Percentiles rank a stretch among this genome's conserved stretches.
Conservation (phyloP, 1,140 invertebrate genomes). For the Myzus persicae region DNA sequence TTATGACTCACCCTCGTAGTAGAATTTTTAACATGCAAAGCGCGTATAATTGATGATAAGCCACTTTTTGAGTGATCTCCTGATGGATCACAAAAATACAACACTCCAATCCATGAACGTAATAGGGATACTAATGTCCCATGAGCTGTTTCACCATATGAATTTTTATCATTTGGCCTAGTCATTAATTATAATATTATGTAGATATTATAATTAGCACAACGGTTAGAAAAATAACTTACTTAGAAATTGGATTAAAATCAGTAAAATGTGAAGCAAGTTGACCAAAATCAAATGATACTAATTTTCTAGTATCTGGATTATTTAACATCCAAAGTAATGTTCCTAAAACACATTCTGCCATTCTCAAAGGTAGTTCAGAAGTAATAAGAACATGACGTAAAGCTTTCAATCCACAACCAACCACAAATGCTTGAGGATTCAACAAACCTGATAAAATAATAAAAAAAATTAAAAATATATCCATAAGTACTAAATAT, state of each 20-base stretch:
- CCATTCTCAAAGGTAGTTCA: constrained; percentile 62
- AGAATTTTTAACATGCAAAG: constrained; percentile 51
- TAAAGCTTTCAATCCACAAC: constrained; percentile 58
- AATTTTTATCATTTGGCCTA: constrained; percentile 40
- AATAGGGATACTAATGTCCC: constrained; percentile 71
- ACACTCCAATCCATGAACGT: constrained; percentile 87
- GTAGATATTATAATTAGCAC: background rate
- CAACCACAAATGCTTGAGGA: constrained; percentile 55
- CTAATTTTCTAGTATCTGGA: constrained; percentile 78
- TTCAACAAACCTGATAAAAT: constrained; percentile 37
- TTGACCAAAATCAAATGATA: constrained; percentile 80
- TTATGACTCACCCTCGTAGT: constrained; percentile 28
- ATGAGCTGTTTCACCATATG: constrained; percentile 42
- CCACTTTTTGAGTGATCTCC: constrained; percentile 59
- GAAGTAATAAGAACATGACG: constrained; percentile 56
- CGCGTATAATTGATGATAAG: constrained; percentile 42
- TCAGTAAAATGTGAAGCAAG: constrained; percentile 92
- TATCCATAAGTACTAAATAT: constrained; percentile 35
- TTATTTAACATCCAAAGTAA: constrained; percentile 87
- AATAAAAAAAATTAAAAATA: background rate
- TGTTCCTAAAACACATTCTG: constrained; percentile 85
- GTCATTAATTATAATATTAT: constrained; percentile 63
- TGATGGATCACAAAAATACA: constrained; percentile 82
- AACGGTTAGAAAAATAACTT: background rate
- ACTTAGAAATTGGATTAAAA: constrained; percentile 69